These are phyloP conservation scores for Oasisia sp. DNA, from an alignment of 2,888 invertebrate genomes.

Conservation along the genomic window DNA sequence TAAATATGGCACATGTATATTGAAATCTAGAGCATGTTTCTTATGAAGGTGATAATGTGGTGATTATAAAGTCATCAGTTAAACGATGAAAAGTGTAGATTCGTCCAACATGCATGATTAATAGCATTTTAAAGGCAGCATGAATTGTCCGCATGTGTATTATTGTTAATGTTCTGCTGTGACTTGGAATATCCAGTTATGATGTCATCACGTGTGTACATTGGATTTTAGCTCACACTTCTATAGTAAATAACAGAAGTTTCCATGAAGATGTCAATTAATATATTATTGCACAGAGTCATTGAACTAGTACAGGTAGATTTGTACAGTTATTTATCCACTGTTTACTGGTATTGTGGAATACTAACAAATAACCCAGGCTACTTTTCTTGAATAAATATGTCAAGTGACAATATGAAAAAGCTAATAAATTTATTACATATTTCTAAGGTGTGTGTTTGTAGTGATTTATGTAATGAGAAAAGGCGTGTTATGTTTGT, in stretches of 20 bases:
- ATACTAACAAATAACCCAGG: neutral
- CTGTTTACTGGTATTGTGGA: neutral
- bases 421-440: constrained; percentile 6
- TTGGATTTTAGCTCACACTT: neutral
- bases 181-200: neutral
- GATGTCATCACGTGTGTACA: neutral
- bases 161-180: neutral
- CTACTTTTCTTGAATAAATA: constrained; percentile 12
- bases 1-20: neutral
- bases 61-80: neutral
- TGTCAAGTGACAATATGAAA: neutral
- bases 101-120: neutral
- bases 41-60: neutral
- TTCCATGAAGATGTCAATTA: neutral
- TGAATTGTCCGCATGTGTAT: neutral
- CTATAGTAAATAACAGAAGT: neutral
- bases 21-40: neutral
- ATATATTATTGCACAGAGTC: constrained; percentile 5
- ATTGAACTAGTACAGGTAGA: constrained; percentile 10
- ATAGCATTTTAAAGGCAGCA: constrained; percentile 13
- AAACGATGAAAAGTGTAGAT: neutral
- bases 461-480: neutral
- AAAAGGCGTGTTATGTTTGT: neutral
- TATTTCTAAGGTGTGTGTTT: neutral
- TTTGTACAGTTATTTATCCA: constrained; percentile 11